Percentiles rank a stretch among this genome's conserved stretches.
These are phyloP conservation scores for Tarsius wallacei DNA, from an alignment of 2,797 vertebrate genomes.

Conservation along the genomic window DNA sequence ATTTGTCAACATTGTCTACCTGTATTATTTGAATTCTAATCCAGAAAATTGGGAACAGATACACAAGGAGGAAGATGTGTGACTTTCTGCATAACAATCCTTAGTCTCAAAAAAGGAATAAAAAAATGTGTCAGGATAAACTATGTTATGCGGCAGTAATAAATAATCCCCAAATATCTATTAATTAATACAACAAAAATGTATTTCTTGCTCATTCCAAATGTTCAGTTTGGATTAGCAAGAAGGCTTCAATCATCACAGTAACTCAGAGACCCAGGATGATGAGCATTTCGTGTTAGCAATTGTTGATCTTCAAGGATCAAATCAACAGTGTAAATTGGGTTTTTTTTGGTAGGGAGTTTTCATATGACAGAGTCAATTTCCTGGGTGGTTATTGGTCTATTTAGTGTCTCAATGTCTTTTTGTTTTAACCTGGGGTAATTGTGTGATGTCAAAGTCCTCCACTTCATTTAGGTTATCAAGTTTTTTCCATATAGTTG, in stretches of 20 bases:
- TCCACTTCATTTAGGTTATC: too few relatives aligned
- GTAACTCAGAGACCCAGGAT: not conserved
- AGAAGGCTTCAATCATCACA: not conserved
- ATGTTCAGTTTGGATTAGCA: not conserved
- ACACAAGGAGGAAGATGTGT: not conserved
- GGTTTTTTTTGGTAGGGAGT: not conserved
- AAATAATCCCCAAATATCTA: not conserved
- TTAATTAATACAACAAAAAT: not conserved
- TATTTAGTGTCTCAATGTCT: too few relatives aligned
- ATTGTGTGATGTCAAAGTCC: too few relatives aligned
- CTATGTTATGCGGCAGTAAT: not conserved
- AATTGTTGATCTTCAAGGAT: not conserved
- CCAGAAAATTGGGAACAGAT: constrained; percentile 10
- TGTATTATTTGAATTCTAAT: constrained; percentile 13
- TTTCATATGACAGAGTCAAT: too few relatives aligned
- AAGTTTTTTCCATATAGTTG: too few relatives aligned
- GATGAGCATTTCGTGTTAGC: not conserved
- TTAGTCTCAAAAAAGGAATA: not conserved
- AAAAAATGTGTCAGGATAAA: not conserved
- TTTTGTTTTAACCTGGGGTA: too few relatives aligned
- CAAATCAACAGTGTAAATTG: not conserved
- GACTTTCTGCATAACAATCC: not conserved
- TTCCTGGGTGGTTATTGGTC: too few relatives aligned
- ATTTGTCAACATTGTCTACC: not conserved
- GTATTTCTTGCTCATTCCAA: not conserved